Percentiles rank a stretch among this genome's conserved stretches.
These are phyloP conservation scores for Willowsia nigromaculata DNA, from an alignment of 2,888 invertebrate genomes.

Conservation along the genomic window DNA sequence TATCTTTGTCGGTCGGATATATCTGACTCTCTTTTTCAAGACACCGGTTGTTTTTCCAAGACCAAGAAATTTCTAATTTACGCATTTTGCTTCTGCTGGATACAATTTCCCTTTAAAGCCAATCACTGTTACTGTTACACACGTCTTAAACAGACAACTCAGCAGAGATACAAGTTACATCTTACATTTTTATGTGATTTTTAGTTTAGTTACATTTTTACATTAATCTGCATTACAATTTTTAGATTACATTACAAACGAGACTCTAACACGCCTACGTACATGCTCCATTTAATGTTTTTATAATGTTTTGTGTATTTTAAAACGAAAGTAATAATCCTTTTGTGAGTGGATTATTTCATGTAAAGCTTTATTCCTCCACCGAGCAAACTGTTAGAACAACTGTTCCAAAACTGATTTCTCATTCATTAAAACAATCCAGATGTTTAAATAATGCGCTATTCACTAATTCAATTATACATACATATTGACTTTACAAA, in stretches of 20 bases:
- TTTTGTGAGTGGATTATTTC: not conserved
- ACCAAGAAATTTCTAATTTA: not conserved
- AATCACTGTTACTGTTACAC: not conserved
- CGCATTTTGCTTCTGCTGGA: not conserved
- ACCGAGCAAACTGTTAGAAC: not conserved
- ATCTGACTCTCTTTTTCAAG: slow-evolving; percentile 26
- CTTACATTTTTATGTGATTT: not conserved
- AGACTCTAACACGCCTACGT: not conserved
- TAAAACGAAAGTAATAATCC: slow-evolving; percentile 37
- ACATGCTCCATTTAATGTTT: not conserved
- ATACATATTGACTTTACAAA: not conserved
- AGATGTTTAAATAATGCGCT: not conserved
- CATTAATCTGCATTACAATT: slow-evolving; percentile 19
- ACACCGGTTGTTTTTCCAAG: slow-evolving; percentile 34
- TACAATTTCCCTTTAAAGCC: not conserved
- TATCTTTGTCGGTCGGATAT: slow-evolving; percentile 25
- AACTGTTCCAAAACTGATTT: not conserved
- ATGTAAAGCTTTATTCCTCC: slow-evolving; percentile 60
- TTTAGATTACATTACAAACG: slow-evolving; percentile 20
- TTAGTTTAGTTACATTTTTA: not conserved
- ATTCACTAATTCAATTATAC: not conserved
- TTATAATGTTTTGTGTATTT: not conserved
- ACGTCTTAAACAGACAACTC: not conserved
- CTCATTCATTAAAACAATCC: not conserved
- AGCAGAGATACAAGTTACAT: slow-evolving; percentile 24